A percentile compares a stretch with the other conserved stretches of the same genome.
These are phyloP conservation scores for Hippopotamus amphibius DNA, from an alignment of 2,113 vertebrate species.

Conservation along the genomic window DNA sequence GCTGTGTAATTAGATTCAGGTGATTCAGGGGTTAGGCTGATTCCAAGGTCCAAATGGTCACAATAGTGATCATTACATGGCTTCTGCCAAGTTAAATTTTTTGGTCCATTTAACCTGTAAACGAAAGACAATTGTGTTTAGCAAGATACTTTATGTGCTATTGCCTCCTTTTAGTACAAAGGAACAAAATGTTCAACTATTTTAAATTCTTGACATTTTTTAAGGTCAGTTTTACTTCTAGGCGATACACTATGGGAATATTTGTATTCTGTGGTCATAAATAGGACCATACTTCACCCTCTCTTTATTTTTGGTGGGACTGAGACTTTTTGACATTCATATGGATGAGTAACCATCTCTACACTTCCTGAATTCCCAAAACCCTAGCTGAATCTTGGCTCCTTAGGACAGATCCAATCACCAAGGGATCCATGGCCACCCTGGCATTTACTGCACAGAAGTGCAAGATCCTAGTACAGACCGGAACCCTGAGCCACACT, in stretches of 20 bases:
- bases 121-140: slow-evolving; percentile 10
- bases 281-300: neutral
- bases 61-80: neutral
- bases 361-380: neutral
- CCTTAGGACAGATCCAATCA: neutral
- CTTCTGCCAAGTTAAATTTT: neutral
- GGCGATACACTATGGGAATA: neutral
- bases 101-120: slow-evolving; percentile 82
- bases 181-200: slow-evolving; percentile 25
- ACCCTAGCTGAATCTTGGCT: neutral
- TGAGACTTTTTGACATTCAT: neutral
- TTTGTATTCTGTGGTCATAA: neutral
- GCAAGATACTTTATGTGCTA: neutral
- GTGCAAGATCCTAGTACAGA: neutral
- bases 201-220: slow-evolving; percentile 32
- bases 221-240: slow-evolving; percentile 14
- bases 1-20: slow-evolving; percentile 79
- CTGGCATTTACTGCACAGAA: neutral
- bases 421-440: neutral
- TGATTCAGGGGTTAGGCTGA: slow-evolving; percentile 56
- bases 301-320: neutral
- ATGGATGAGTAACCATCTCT: neutral
- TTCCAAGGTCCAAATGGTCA: slow-evolving; percentile 61
- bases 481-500: neutral
- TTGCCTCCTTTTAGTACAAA: neutral